A percentile compares a stretch with the other conserved stretches of the same genome.
phyloP scores from a whole-genome alignment of 2,888 invertebrate genomes.

The Alitta virens region DNA sequence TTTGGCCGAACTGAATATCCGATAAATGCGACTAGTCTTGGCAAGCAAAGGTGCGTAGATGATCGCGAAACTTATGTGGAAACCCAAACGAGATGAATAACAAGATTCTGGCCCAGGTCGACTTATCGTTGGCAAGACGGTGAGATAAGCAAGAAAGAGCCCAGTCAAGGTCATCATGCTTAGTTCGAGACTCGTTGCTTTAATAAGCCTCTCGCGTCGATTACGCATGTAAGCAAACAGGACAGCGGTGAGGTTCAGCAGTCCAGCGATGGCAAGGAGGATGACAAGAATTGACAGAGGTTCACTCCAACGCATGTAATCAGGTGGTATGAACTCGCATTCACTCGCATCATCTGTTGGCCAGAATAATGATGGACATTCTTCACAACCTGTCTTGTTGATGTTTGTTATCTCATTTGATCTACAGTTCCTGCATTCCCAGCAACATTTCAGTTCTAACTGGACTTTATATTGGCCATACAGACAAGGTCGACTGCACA shows the following conservation, averaged over 20 bases:
- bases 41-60: slow-evolving; percentile 32
- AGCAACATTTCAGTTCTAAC: slow-evolving; percentile 33
- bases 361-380: slow-evolving; percentile 31
- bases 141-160: slow-evolving; percentile 27
- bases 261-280: slow-evolving; percentile 13
- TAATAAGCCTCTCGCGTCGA: slow-evolving; percentile 31
- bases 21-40: slow-evolving; percentile 19
- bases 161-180: slow-evolving; percentile 30
- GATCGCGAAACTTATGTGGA: slow-evolving; percentile 33
- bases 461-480: slow-evolving; percentile 27
- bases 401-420: slow-evolving; percentile 29
- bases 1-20: slow-evolving; percentile 16
- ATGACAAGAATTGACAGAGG: slow-evolving; percentile 14
- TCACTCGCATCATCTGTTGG: slow-evolving; percentile 21
- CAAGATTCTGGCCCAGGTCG: slow-evolving; percentile 28
- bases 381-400: slow-evolving; percentile 25
- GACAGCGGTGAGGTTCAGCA: slow-evolving; percentile 13
- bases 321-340: slow-evolving; percentile 10
- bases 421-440: slow-evolving; percentile 33
- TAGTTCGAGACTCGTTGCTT: slow-evolving; percentile 31
- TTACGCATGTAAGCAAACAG: slow-evolving; percentile 26
- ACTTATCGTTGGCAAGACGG: slow-evolving; percentile 23
- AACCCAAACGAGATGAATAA: slow-evolving; percentile 25
- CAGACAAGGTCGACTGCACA: slow-evolving; percentile 32
- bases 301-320: background rate